Conservation (phyloP, 2,113 vertebrate species). For the Siniperca chuatsi region DNA sequence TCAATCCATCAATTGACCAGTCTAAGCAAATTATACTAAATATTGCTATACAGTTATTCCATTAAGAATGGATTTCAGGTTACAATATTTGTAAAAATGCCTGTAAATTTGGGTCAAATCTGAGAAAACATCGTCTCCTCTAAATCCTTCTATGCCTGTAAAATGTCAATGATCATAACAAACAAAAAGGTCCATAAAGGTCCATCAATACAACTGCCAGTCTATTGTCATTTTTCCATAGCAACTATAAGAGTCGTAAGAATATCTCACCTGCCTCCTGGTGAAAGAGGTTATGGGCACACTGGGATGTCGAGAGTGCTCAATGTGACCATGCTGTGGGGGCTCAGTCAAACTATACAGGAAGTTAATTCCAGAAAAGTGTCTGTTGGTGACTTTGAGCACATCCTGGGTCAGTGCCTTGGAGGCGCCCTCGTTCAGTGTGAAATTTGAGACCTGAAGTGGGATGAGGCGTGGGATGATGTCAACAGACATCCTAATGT, state of each 20-base stretch:
- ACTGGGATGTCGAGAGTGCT: conserved; percentile 86
- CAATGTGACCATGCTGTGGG: conserved; percentile 87
- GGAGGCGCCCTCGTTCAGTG: conserved; percentile 87
- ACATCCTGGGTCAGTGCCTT: conserved; percentile 86
- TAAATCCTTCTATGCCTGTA: not conserved
- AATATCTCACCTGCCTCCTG: conserved; percentile 88
- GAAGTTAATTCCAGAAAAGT: conserved; percentile 88
- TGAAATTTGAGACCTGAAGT: conserved; percentile 88
- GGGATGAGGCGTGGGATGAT: conserved; percentile 89
- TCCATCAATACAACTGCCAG: not conserved
- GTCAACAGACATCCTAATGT: conserved; percentile 85
- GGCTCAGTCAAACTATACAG: conserved; percentile 87
- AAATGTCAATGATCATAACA: not conserved
- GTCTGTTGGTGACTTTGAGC: conserved; percentile 85
- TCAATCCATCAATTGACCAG: not conserved
- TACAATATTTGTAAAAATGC: not conserved
- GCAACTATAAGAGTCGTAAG: not conserved
- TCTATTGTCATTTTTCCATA: not conserved
- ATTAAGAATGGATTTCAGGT: not conserved
- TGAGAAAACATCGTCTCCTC: not conserved
- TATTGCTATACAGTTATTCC: not conserved
- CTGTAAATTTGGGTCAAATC: not conserved
- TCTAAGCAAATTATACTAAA: not conserved
- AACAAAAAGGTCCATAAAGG: not conserved
- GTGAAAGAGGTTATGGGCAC: conserved; percentile 86